A percentile compares a stretch with the other conserved stretches of the same genome.
Conservation (phyloP, 1,140 invertebrate species). For the Brachionus plicatilis region DNA sequence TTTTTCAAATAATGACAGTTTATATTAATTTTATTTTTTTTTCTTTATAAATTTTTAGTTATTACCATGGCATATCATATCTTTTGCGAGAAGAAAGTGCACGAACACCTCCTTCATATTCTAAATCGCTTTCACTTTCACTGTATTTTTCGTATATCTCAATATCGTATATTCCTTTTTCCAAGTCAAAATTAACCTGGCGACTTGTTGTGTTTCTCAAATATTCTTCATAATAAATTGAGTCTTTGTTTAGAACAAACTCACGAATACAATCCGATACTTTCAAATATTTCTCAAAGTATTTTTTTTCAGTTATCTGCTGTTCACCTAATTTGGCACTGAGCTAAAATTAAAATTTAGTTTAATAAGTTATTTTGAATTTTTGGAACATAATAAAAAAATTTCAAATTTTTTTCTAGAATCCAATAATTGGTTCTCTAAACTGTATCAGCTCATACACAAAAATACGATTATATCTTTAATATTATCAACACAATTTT, state of each 20-base stretch:
- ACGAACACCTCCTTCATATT: too few species aligned
- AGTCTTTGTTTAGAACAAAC: not conserved
- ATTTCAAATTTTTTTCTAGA: not conserved
- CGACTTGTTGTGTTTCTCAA: not conserved
- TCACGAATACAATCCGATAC: not conserved
- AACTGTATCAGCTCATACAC: not conserved
- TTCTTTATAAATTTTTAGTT: not conserved
- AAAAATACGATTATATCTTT: not conserved
- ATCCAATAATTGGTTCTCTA: not conserved
- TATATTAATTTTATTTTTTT: not conserved
- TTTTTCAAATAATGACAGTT: not conserved
- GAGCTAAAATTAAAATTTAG: not conserved
- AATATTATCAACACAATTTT: not conserved
- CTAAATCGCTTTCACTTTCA: too few species aligned
- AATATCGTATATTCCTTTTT: too few species aligned
- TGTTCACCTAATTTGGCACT: not conserved
- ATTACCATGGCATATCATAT: too few species aligned
- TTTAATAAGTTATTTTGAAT: not conserved
- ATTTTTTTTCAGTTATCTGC: not conserved
- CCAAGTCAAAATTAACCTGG: not conserved
- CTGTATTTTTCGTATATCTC: too few species aligned
- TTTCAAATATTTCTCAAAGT: not conserved
- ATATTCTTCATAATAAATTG: not conserved
- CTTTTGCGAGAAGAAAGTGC: too few species aligned
- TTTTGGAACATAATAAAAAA: too few species aligned